Percentiles rank a stretch among this genome's conserved stretches.
These are phyloP conservation scores for Trinorchestia longiramus DNA, from an alignment of 1,140 invertebrate genomes.

Conservation along the genomic window DNA sequence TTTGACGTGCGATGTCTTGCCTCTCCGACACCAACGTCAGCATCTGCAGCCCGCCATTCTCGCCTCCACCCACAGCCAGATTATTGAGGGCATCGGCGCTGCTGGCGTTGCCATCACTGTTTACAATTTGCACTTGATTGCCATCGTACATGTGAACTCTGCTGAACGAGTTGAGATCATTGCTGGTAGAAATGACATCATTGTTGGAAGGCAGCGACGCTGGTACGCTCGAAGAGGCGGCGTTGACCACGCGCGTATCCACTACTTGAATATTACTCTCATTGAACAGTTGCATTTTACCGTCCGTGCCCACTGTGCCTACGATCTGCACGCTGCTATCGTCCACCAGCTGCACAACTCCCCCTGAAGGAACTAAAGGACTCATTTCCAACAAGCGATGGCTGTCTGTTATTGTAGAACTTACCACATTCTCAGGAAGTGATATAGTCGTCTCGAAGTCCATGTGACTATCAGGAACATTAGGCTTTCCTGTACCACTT, in stretches of 20 bases:
- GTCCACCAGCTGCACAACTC: not conserved
- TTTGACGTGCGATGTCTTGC: not conserved
- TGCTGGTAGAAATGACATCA: not conserved
- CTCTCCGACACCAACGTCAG: not conserved
- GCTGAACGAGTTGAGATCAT: not conserved
- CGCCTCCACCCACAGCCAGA: not conserved
- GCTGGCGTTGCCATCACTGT: not conserved
- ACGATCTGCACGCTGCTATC: slow-evolving; percentile 1
- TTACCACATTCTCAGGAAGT: not conserved
- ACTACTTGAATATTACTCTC: not conserved
- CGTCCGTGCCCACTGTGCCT: slow-evolving; percentile 14
- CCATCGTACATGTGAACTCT: slow-evolving; percentile 12
- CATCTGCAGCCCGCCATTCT: not conserved
- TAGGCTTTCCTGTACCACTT: not conserved
- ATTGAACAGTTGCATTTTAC: slow-evolving; percentile 27
- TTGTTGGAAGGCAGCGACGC: not conserved
- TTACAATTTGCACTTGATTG: not conserved
- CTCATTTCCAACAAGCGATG: slow-evolving; percentile 16
- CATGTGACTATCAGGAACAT: not conserved
- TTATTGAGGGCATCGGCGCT: not conserved
- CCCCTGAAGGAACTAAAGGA: not conserved
- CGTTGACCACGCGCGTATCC: not conserved
- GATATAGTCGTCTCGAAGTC: not conserved
- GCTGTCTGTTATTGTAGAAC: not conserved
- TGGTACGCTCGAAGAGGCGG: not conserved